These are phyloP conservation scores for Thumatha senex DNA, from an alignment of 2,888 invertebrate species.

Conservation along the genomic window DNA sequence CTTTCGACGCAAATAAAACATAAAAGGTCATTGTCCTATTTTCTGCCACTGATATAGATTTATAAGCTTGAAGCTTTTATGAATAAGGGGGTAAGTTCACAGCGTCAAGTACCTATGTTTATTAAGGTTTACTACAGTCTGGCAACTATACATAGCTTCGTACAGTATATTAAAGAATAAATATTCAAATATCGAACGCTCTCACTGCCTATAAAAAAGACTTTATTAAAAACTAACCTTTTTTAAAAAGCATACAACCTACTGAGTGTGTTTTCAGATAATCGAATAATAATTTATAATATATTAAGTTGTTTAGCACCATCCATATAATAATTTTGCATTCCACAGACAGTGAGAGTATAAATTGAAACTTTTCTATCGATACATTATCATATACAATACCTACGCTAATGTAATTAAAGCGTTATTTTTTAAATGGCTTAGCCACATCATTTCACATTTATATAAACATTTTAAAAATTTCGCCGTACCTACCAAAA, in stretches of 20 bases:
- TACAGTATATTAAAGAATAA: constrained; percentile 53
- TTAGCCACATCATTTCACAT: constrained; percentile 54
- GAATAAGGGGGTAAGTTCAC: constrained; percentile 36
- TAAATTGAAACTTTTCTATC: constrained; percentile 76
- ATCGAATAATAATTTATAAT: constrained; percentile 16
- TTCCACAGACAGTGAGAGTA: constrained; percentile 68
- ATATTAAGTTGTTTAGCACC: constrained; percentile 59
- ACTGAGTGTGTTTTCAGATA: constrained; percentile 41
- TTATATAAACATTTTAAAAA: constrained; percentile 24
- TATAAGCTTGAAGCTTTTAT: background rate
- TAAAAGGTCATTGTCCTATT: too few relatives aligned
- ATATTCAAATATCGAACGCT: constrained; percentile 62
- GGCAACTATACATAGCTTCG: constrained; percentile 57
- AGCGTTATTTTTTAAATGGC: constrained; percentile 67
- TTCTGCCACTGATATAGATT: too few relatives aligned
- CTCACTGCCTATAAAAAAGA: constrained; percentile 63
- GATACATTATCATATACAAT: constrained; percentile 50
- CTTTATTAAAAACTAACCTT: constrained; percentile 10
- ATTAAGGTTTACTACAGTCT: constrained; percentile 65
- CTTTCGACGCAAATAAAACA: background rate
- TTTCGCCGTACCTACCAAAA: constrained; percentile 38
- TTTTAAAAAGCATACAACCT: constrained; percentile 53
- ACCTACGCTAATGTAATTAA: constrained; percentile 70
- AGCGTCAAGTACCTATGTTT: constrained; percentile 55
- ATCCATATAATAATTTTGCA: constrained; percentile 43